Evolutionary conservation across 2,113 vertebrate genomes (phyloP).

Genomic region (Mola mola): DNA sequence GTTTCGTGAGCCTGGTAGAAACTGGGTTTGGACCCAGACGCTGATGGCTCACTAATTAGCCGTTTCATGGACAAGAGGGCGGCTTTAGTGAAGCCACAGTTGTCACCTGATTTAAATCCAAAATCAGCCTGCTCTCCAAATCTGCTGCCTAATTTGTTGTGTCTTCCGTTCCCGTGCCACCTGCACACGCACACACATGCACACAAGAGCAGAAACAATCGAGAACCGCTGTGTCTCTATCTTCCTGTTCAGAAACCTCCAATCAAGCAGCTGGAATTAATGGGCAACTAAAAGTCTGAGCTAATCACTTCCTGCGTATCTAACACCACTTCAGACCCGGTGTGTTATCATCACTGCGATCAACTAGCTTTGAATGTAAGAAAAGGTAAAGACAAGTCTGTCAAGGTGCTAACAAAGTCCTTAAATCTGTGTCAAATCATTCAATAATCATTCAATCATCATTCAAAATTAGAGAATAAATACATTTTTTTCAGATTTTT

Average conservation of each 20-base stretch:
- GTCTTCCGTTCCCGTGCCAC: constrained; percentile 11
- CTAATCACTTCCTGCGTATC: constrained; percentile 57
- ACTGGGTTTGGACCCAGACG: constrained; percentile 16
- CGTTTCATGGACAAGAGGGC: constrained; percentile 55
- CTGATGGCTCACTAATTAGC: constrained; percentile 56
- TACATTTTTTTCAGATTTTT: too few relatives aligned
- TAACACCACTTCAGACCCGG: neutral
- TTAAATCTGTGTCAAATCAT: too few relatives aligned
- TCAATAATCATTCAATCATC: too few relatives aligned
- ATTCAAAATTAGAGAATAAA: too few relatives aligned
- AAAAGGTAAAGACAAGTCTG: too few relatives aligned
- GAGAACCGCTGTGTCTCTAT: constrained; percentile 33
- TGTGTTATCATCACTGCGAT: too few relatives aligned
- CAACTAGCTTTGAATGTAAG: too few relatives aligned
- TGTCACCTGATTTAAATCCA: constrained; percentile 59
- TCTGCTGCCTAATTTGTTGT: constrained; percentile 62
- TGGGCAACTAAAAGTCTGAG: constrained; percentile 45
- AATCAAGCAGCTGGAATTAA: constrained; percentile 58
- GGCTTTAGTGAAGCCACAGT: constrained; percentile 45
- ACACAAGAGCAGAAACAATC: constrained; percentile 9
- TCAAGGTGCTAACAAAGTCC: too few relatives aligned
- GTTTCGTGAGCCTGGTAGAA: too few relatives aligned
- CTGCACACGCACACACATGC: neutral
- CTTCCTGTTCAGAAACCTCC: constrained; percentile 55
- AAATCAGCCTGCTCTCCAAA: constrained; percentile 50